Base-by-base conservation (phyloP, 2,113 vertebrate genomes). In the Megalops atlanticus region DNA sequence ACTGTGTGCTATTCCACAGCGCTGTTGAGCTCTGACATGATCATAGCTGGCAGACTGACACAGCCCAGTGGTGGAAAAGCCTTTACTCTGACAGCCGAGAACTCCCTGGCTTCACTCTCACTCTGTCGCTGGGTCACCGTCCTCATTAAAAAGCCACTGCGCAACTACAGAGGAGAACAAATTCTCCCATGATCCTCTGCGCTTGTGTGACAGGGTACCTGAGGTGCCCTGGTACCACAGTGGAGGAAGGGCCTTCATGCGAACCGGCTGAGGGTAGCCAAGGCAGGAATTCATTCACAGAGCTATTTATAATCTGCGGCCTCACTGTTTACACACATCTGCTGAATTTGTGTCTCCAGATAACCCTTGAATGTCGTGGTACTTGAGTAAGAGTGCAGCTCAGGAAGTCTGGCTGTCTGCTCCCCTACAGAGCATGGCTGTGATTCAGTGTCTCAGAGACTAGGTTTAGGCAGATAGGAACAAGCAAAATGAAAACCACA, bases 261-360 rank as follows among this genome's bases (percentile, higher is more conserved):
- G 58, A 64, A 27, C 58, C 24, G n/a, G 58, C 58, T 64, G 24
- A 64, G 58, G 4, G 24, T 11, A 64, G 58, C 58, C 31, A 64
- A 27, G 58, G 58, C n/a, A 64, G 58, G 58, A 24, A 64, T 24
- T 64, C 58, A 64, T 24, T 24, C n/a, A 64, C n/a, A 64, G 8
- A 64, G n/a, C 58, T 64, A 64, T 64, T 64, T 64, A 64, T 64
- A 64, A 24, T 11, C 58, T 10, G 24, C 58, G 31, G 58, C 8
- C 58, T 27, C 58, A 64, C 58, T 64, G 58, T 64, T 64, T 64
- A 64, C 58, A 64, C 58, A 64, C 58, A 64, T 64, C 58, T 64
- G 58, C 58, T 64, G 58, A 64, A 64, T 64, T n/a, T 64, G 24
- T 64, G 18, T 64, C 58, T 10, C 58, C 58, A 64, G 58, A 64